Evolutionary conservation across 2,888 invertebrate species (phyloP), one percentile per base, ranked within the genome.

Genomic region (Omphaloscelis lunosa): DNA sequence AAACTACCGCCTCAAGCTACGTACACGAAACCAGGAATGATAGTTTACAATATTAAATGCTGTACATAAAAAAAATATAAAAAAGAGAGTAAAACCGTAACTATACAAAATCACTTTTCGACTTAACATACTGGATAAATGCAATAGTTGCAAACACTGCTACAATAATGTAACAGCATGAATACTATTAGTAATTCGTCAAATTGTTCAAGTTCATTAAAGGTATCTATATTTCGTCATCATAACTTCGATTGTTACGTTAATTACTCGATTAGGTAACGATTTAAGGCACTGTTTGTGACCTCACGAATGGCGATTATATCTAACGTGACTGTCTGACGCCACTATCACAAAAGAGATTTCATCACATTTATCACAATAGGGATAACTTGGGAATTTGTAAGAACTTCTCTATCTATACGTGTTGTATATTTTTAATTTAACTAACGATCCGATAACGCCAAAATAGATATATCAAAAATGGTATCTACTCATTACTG

Each of bases 291-390:
- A 92, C 93, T 83, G 83, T 82, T 85, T 89, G 92, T 90, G 92
- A 91, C 93, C 93, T 92, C 91, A 87, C 86, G 80, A 86, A 89
- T 91, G 93, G 92, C 92, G 93, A 92, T 91, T 94, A 95, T 93
- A 94, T 93, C 96, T 96, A 95, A 94, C 95, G 96, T 94, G 96
- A 95, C 95, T 91, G 94, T 93, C 93, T 90, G 92, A 91, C 92
- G 96, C 94, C 96, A 95, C 96, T 96, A 96, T 96, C 96, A 96
- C 96, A 96, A 94, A 90, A 93, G 93, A 94, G 92, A 95, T 94
- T 95, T 93, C 93, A 95, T 95, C 96, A 96, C 95, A 95, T 94
- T 92, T 96, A 96, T 96, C 96, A 96, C 96, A 96, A 94, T 94
- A 92, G 88, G 95, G 92, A 93, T 92, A 93, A 93, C 92, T 92